Base-by-base conservation (phyloP, 2,888 invertebrate species). In the Cynaeus angustus region DNA sequence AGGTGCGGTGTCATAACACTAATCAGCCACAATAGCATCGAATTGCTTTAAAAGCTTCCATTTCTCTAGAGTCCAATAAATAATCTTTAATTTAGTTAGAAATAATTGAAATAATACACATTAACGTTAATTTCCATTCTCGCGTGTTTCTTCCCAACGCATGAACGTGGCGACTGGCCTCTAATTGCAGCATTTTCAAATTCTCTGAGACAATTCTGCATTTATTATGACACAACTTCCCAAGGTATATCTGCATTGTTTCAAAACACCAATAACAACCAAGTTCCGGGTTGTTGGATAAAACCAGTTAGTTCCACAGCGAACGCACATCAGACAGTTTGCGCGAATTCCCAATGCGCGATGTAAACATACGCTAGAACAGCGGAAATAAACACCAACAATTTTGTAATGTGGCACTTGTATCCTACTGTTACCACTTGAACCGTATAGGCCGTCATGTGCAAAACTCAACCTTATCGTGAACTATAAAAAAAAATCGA, bases 261-360 rank as follows among this genome's bases (percentile, higher is more conserved):
- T 43, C 46, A 64, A 64, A 64, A 53, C 46, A 53, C 64, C 64
- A 64, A 64, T 64, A 64, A 53, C 53, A 53, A 16, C 43, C 21
- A 53, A 53, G 64, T 65, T 65, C 65, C 65, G 65, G 65, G 53
- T 65, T 43, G 65, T 65, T 65, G 65, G 53, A 9, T 53, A 45
- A 53, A 65, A 50, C 48, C 50, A 50, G 48, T 61, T 61, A 61
- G 50, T 50, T 61, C 61, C 61, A 61, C 48, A 45, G 43, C 28
- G 43, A 43, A 10, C 37, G 38, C 48, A 41, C 50, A 65, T 53
- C 50, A 48, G 61, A 61, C 64, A 65, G 14, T 65, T 65, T 65
- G 65, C 16, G 45, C 43, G 55, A 53, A 65, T 53, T 65, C 65
- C 65, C 65, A 53, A 65, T 28, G 65, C 53, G 53, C 50, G 38